These are phyloP conservation scores for Sminthurides aquaticus DNA, from an alignment of 2,888 invertebrate genomes.

Conservation along the genomic window DNA sequence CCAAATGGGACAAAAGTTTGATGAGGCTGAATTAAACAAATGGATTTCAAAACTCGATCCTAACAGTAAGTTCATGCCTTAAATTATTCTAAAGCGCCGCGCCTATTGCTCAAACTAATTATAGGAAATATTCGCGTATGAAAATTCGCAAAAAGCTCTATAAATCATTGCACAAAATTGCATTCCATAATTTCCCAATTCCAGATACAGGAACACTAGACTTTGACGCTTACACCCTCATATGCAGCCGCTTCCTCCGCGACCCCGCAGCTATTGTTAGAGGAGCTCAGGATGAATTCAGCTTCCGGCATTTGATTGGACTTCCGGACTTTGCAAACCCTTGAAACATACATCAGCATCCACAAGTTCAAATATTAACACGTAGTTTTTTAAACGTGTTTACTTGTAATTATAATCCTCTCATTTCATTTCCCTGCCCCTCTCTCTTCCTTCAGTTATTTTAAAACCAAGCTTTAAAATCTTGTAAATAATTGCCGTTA, in stretches of 20 bases:
- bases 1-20: constrained; percentile 12
- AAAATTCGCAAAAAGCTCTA: too few species aligned
- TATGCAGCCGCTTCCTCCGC: constrained; percentile 3
- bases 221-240: not conserved
- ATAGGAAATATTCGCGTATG: too few species aligned
- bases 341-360: not conserved
- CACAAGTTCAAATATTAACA: not conserved
- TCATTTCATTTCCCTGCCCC: not conserved
- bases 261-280: constrained; percentile 3
- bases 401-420: not conserved
- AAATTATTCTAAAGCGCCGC: not conserved
- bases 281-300: constrained; percentile 1
- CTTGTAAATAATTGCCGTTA: not conserved
- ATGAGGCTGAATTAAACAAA: not conserved
- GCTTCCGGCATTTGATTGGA: constrained; percentile 12
- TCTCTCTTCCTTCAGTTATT: not conserved
- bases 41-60: constrained; percentile 2
- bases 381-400: not conserved
- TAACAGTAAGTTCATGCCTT: not conserved
- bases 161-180: too few species aligned
- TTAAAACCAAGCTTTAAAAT: not conserved
- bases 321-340: constrained; percentile 8
- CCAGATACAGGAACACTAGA: constrained; percentile 8
- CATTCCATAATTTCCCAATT: not conserved
- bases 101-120: too few species aligned